Conservation (phyloP, 2,888 invertebrate genomes). For the Steinernema carpocapsae region DNA sequence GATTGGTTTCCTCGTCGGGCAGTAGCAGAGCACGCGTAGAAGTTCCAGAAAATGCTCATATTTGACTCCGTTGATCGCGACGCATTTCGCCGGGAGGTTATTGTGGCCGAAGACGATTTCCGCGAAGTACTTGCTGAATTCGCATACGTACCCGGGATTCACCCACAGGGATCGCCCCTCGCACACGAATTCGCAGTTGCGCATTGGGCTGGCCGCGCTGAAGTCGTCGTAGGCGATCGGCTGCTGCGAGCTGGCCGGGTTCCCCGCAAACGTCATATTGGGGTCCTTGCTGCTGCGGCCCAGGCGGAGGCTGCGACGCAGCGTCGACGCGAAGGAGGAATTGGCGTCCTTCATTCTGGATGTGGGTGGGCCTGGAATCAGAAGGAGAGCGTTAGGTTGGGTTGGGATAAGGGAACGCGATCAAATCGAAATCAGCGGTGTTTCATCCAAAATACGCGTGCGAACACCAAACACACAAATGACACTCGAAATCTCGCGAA, state of each 20-base stretch:
- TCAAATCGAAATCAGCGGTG: too few species aligned
- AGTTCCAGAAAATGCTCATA: slow-evolving; percentile 56
- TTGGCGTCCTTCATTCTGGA: neutral
- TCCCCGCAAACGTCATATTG: neutral
- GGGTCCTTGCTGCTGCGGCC: slow-evolving; percentile 9
- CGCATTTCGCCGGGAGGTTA: slow-evolving; percentile 37
- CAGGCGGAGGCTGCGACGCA: slow-evolving; percentile 19
- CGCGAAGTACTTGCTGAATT: slow-evolving; percentile 56
- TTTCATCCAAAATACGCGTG: too few species aligned
- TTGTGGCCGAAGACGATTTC: slow-evolving; percentile 43
- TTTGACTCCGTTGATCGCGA: slow-evolving; percentile 50
- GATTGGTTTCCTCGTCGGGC: slow-evolving; percentile 59
- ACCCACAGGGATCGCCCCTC: slow-evolving; percentile 53
- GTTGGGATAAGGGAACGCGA: neutral
- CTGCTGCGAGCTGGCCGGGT: neutral
- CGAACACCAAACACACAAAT: too few species aligned
- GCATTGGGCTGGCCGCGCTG: slow-evolving; percentile 51
- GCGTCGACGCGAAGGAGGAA: neutral
- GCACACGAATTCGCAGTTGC: slow-evolving; percentile 51
- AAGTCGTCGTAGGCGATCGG: slow-evolving; percentile 55
- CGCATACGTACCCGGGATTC: slow-evolving; percentile 60
- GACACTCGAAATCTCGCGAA: too few species aligned
- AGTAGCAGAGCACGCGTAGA: slow-evolving; percentile 58
- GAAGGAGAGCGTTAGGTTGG: neutral
- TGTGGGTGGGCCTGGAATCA: neutral